phyloP scores from a whole-genome alignment of 2,888 invertebrate genomes.

The Parnassius mnemosyne region DNA sequence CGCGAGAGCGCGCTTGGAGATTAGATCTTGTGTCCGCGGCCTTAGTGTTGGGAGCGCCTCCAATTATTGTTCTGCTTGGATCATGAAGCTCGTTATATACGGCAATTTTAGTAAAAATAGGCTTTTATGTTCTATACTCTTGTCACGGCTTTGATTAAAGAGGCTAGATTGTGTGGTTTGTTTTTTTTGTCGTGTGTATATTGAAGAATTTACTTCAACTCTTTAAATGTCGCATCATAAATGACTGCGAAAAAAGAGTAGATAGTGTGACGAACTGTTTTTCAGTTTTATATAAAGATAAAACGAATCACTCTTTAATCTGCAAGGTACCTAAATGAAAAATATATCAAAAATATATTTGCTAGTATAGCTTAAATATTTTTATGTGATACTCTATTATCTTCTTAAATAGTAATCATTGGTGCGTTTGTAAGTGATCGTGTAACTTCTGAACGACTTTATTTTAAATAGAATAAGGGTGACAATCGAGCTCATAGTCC shows the following conservation, averaged over 20 bases:
- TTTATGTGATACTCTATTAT: too few relatives aligned
- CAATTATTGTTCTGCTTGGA: conserved; percentile 52
- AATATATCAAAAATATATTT: too few relatives aligned
- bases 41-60: conserved; percentile 57
- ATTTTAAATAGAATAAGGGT: too few relatives aligned
- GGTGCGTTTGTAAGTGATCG: too few relatives aligned
- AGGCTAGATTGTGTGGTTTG: conserved; percentile 13
- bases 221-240: neutral
- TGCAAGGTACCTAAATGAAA: too few relatives aligned
- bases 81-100: conserved; percentile 41
- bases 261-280: too few relatives aligned
- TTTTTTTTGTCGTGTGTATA: conserved; percentile 4
- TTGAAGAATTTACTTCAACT: neutral
- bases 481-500: too few relatives aligned
- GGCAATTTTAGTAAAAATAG: conserved; percentile 30
- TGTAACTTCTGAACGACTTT: too few relatives aligned
- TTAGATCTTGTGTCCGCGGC: conserved; percentile 45
- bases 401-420: too few relatives aligned
- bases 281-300: too few relatives aligned
- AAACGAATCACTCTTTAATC: too few relatives aligned
- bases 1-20: conserved; percentile 38
- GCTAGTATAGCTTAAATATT: too few relatives aligned
- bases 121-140: conserved; percentile 34
- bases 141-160: conserved; percentile 32
- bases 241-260: neutral